phyloP scores from a whole-genome alignment of 2,888 invertebrate species.

The Drosophila suboccidentalis region DNA sequence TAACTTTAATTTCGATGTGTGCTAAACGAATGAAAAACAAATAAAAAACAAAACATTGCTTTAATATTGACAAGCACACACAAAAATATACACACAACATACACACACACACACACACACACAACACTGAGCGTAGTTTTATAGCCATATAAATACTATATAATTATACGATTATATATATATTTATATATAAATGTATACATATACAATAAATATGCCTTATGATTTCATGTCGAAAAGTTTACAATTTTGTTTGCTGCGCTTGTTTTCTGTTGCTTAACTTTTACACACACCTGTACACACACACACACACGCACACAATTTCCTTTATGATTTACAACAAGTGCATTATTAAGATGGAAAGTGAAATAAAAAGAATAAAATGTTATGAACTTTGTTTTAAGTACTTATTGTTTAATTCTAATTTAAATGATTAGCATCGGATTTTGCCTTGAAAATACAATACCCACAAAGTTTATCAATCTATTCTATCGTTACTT shows the following conservation, averaged over 20 bases:
- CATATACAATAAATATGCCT: constrained; percentile 22
- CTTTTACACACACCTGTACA: constrained; percentile 34
- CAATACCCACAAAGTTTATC: constrained; percentile 48
- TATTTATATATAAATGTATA: constrained; percentile 23
- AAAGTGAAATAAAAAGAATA: constrained; percentile 32
- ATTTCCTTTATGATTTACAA: constrained; percentile 46
- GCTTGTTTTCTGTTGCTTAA: constrained; percentile 55
- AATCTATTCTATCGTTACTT: constrained; percentile 73
- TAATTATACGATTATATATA: constrained; percentile 40
- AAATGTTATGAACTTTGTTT: constrained; percentile 79
- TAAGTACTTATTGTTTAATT: constrained; percentile 80
- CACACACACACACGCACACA: constrained; percentile 20
- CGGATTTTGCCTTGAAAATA: constrained; percentile 37
- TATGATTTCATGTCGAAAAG: constrained; percentile 45
- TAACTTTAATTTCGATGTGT: constrained; percentile 50
- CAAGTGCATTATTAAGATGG: constrained; percentile 60
- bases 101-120: constrained; percentile 39
- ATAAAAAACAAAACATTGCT: constrained; percentile 29
- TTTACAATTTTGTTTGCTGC: constrained; percentile 52
- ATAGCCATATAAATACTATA: constrained; percentile 66
- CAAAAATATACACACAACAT: constrained; percentile 33
- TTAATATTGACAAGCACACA: constrained; percentile 51
- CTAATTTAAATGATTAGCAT: constrained; percentile 47
- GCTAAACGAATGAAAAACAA: constrained; percentile 46
- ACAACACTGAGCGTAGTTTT: constrained; percentile 60